A percentile compares a stretch with the other conserved stretches of the same genome.
phyloP scores from a whole-genome alignment of 2,888 invertebrate genomes.

The Tetheella fluctuosa region DNA sequence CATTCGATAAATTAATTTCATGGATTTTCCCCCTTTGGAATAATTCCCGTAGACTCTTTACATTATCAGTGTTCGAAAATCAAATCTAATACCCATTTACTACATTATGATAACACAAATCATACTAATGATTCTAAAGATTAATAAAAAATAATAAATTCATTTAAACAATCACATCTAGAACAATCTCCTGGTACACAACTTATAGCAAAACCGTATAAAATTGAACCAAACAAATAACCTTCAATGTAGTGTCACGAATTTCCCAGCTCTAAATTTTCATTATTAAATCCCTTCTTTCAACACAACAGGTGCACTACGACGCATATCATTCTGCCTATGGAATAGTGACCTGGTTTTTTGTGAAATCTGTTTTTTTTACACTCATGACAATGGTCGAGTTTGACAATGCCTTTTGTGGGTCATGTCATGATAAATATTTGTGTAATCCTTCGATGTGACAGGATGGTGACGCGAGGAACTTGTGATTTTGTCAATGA shows the following conservation, averaged over 20 bases:
- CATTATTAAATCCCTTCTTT: slow-evolving; percentile 2
- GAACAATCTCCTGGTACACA: too few species aligned
- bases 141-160: too few species aligned
- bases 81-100: too few species aligned
- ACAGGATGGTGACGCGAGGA: background rate
- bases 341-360: slow-evolving; percentile 18
- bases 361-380: slow-evolving; percentile 12
- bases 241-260: background rate
- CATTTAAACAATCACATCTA: too few species aligned
- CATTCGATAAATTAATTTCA: too few species aligned
- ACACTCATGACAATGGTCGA: slow-evolving; percentile 9
- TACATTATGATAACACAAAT: too few species aligned
- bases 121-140: too few species aligned
- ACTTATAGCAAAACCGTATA: background rate
- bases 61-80: too few species aligned
- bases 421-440: slow-evolving; percentile 5
- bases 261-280: background rate
- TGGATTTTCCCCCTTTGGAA: too few species aligned
- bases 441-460: background rate
- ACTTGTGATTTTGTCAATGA: background rate
- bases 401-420: slow-evolving; percentile 11
- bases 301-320: slow-evolving; percentile 6
- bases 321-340: background rate
- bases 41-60: too few species aligned
- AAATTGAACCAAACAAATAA: background rate